Conservation (phyloP, 2,888 invertebrate genomes). For the Parelbella ahira region DNA sequence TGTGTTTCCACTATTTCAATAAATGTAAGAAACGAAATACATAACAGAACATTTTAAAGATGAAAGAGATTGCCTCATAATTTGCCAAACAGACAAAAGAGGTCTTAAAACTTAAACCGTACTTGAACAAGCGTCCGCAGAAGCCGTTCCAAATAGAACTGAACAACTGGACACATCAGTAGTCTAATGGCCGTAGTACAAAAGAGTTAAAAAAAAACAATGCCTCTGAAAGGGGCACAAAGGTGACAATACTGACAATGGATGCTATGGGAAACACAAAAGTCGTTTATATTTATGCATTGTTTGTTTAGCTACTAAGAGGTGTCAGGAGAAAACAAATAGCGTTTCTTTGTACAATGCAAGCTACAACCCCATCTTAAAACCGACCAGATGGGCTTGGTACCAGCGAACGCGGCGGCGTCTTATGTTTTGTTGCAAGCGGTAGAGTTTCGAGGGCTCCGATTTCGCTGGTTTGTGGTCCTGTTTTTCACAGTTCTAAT, state of each 20-base stretch:
- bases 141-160: slow-evolving; percentile 32
- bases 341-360: slow-evolving; percentile 48
- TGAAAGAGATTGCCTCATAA: slow-evolving; percentile 7
- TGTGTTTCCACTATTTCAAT: too few relatives aligned
- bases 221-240: slow-evolving; percentile 49
- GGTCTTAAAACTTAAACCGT: slow-evolving; percentile 13
- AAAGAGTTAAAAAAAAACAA: slow-evolving; percentile 54
- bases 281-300: slow-evolving; percentile 65
- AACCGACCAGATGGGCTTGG: slow-evolving; percentile 36
- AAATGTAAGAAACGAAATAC: too few relatives aligned
- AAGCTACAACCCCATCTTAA: slow-evolving; percentile 54
- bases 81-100: slow-evolving; percentile 12
- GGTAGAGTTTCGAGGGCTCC: slow-evolving; percentile 32
- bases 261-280: slow-evolving; percentile 64
- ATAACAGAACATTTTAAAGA: too few relatives aligned
- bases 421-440: slow-evolving; percentile 2
- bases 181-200: slow-evolving; percentile 43
- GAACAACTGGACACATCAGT: slow-evolving; percentile 53
- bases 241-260: slow-evolving; percentile 71
- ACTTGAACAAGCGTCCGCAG: slow-evolving; percentile 21
- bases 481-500: slow-evolving; percentile 67
- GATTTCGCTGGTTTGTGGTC: slow-evolving; percentile 34
- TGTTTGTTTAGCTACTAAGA: slow-evolving; percentile 74
- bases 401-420: neutral
- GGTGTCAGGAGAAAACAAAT: slow-evolving; percentile 76